A percentile compares a stretch with the other conserved stretches of the same genome.
These are phyloP conservation scores for Trichonephila inaurata DNA, from an alignment of 1,140 invertebrate genomes.

Conservation along the genomic window DNA sequence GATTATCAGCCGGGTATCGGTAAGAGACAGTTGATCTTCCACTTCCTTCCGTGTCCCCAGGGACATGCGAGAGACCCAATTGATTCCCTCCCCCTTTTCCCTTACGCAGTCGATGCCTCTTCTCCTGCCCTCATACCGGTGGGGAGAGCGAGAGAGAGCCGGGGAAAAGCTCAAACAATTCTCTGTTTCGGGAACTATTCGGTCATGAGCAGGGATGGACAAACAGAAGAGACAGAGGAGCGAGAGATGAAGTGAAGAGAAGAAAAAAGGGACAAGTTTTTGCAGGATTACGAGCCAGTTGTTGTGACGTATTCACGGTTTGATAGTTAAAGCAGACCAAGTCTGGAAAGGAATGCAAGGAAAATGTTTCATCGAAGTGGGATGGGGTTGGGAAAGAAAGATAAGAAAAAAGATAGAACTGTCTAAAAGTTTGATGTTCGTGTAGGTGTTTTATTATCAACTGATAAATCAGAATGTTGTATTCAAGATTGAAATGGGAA, in stretches of 20 bases:
- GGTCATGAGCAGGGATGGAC: background rate
- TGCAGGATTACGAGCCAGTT: background rate
- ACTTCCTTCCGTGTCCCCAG: conserved; percentile 37
- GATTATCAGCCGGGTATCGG: conserved; percentile 24
- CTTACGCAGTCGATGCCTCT: conserved; percentile 2
- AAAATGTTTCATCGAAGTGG: background rate
- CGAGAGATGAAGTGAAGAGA: background rate
- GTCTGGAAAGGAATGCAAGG: background rate
- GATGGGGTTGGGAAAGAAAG: background rate
- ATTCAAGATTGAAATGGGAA: no score
- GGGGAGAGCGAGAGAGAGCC: background rate
- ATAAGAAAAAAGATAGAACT: background rate
- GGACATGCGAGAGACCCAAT: background rate
- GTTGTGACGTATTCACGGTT: conserved; percentile 13
- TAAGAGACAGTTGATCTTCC: conserved; percentile 54
- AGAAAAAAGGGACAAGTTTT: background rate
- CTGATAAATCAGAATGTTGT: no score
- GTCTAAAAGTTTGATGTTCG: no score
- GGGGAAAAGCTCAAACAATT: conserved; percentile 10
- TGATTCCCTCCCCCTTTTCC: background rate
- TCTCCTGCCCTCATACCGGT: background rate
- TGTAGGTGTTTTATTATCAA: no score
- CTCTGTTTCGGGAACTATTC: background rate
- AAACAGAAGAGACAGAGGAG: conserved; percentile 2
- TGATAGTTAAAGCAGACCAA: conserved; percentile 38